These are phyloP conservation scores for Megastigmus dorsalis DNA, from an alignment of 2,888 invertebrate species.

Conservation along the genomic window DNA sequence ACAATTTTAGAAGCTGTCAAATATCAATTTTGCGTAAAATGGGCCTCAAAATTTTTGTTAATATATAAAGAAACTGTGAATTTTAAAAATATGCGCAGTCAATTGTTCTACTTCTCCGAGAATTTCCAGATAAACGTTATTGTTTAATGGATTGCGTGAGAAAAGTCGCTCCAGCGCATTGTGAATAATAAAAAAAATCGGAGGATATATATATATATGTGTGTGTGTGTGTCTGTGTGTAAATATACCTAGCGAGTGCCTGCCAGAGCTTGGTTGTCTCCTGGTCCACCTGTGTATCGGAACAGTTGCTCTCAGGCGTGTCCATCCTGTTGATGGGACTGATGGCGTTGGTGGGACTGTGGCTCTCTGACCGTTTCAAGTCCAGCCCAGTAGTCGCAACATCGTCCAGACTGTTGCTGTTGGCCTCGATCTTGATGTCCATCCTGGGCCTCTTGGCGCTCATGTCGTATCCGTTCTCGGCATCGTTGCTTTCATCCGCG, in stretches of 20 bases:
- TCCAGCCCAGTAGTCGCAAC: neutral
- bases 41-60: too few relatives aligned
- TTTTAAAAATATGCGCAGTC: too few relatives aligned
- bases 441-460: constrained; percentile 26
- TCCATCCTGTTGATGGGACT: constrained; percentile 73
- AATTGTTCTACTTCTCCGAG: too few relatives aligned
- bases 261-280: constrained; percentile 69
- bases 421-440: neutral
- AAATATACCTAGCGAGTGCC: constrained; percentile 58
- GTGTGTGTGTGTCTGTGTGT: too few relatives aligned
- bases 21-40: too few relatives aligned
- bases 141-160: too few relatives aligned
- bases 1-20: too few relatives aligned
- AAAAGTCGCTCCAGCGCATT: too few relatives aligned
- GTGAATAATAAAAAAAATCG: too few relatives aligned
- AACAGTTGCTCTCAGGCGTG: constrained; percentile 73
- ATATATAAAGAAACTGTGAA: too few relatives aligned
- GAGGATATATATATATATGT: too few relatives aligned
- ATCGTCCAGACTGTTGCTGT: constrained; percentile 18
- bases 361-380: neutral
- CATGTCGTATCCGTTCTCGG: constrained; percentile 56
- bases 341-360: constrained; percentile 33
- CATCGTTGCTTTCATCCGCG: constrained; percentile 69
- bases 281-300: constrained; percentile 70
- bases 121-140: too few relatives aligned